Evolutionary conservation across 2,797 vertebrate genomes (phyloP).

Genomic region (Lutra lutra): DNA sequence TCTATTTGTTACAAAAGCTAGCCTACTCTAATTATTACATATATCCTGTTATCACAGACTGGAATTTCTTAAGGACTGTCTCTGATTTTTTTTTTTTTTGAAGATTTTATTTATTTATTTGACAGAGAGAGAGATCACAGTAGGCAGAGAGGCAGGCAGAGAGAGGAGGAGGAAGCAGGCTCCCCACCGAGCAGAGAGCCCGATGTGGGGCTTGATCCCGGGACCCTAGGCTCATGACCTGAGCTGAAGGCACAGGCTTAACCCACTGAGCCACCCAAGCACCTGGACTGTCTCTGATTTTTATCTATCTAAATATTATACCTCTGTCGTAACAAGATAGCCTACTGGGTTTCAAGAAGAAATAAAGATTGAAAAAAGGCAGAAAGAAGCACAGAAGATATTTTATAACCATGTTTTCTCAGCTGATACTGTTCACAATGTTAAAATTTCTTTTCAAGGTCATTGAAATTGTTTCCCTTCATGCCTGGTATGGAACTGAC

Average conservation of each 20-base stretch:
- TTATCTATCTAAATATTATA: background rate
- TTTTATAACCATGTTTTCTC: background rate
- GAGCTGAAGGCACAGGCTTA: too few species aligned
- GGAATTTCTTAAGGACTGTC: background rate
- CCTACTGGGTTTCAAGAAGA: background rate
- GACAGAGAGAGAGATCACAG: too few species aligned
- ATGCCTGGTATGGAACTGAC: background rate
- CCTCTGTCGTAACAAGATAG: background rate
- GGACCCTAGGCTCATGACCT: too few species aligned
- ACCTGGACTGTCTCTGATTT: background rate
- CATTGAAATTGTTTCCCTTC: slow-evolving; percentile 20
- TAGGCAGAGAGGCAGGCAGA: too few species aligned
- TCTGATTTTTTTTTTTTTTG: background rate
- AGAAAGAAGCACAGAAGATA: background rate
- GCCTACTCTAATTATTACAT: background rate
- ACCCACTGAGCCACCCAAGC: too few species aligned
- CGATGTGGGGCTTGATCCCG: too few species aligned
- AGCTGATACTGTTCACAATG: background rate
- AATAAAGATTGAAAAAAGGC: background rate
- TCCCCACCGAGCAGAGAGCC: too few species aligned
- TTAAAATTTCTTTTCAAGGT: slow-evolving; percentile 35
- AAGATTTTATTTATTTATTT: too few species aligned
- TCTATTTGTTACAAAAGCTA: background rate
- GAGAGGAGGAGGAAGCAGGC: too few species aligned
- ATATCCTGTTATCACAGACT: background rate